A percentile compares a stretch with the other conserved stretches of the same genome.
Conservation (phyloP, 2,113 vertebrate genomes). For the Megaceryle torquata region DNA sequence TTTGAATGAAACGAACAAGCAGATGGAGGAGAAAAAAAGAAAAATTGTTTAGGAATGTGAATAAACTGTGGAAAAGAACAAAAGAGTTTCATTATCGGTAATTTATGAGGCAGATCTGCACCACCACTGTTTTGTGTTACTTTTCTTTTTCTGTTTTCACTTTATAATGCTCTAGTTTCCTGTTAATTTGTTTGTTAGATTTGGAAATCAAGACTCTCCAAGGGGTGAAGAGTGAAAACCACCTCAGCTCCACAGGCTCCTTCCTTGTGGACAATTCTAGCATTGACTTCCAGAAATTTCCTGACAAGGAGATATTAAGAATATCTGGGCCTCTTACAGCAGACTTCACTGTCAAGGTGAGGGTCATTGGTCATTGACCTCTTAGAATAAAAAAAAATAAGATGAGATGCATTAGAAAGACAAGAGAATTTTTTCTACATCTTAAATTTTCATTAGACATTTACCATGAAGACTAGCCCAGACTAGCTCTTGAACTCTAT, state of each 20-base stretch:
- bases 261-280: slow-evolving; percentile 90
- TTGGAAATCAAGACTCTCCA: slow-evolving; percentile 93
- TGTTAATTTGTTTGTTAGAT: slow-evolving; percentile 72
- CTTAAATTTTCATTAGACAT: background rate
- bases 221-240: slow-evolving; percentile 84
- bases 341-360: slow-evolving; percentile 94
- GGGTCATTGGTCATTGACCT: background rate
- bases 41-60: background rate
- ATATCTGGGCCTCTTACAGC: slow-evolving; percentile 89
- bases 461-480: background rate
- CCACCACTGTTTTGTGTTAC: background rate
- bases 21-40: background rate
- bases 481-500: background rate
- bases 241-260: slow-evolving; percentile 79
- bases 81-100: background rate
- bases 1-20: background rate
- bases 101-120: background rate
- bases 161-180: background rate
- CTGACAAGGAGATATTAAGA: slow-evolving; percentile 90
- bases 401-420: background rate
- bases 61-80: background rate
- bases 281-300: slow-evolving; percentile 90
- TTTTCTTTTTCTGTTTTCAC: background rate
- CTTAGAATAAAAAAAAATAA: background rate
- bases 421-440: background rate